phyloP scores from a whole-genome alignment of 2,888 invertebrate species.

The Himalopsyche tibetana region DNA sequence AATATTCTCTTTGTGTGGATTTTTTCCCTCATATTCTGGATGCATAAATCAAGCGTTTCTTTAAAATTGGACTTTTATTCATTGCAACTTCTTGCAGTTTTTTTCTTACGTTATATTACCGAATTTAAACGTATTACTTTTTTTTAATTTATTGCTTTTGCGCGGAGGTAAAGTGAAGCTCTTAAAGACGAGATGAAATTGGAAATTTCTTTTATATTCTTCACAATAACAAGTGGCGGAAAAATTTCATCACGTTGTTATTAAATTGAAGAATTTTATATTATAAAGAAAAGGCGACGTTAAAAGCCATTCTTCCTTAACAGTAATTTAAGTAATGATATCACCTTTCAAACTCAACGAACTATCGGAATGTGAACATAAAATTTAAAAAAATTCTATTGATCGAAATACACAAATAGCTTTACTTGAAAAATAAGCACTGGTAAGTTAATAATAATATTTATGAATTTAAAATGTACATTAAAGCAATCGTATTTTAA shows the following conservation, averaged over 20 bases:
- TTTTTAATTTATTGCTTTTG: slow-evolving; percentile 11
- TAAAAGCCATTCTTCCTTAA: no score
- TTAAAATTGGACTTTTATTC: slow-evolving; percentile 25
- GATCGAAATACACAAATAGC: no score
- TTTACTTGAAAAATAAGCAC: no score
- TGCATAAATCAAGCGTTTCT: slow-evolving; percentile 22
- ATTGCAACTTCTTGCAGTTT: slow-evolving; percentile 29
- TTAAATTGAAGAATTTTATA: background rate
- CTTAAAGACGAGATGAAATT: slow-evolving; percentile 3
- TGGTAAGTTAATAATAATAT: no score
- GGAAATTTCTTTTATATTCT: background rate
- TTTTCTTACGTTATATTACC: background rate
- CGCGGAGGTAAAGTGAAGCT: background rate
- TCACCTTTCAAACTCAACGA: no score
- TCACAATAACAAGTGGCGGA: slow-evolving; percentile 21
- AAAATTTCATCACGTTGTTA: slow-evolving; percentile 22
- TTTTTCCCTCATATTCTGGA: background rate
- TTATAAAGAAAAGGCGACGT: background rate
- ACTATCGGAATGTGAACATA: no score
- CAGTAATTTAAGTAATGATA: no score
- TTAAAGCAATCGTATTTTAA: no score
- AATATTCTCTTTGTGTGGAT: slow-evolving; percentile 20
- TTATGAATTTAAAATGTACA: no score
- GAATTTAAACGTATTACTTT: slow-evolving; percentile 11
- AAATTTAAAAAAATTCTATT: no score